These are phyloP conservation scores for Magallana angulata DNA, from an alignment of 1,140 invertebrate species.

Conservation along the genomic window DNA sequence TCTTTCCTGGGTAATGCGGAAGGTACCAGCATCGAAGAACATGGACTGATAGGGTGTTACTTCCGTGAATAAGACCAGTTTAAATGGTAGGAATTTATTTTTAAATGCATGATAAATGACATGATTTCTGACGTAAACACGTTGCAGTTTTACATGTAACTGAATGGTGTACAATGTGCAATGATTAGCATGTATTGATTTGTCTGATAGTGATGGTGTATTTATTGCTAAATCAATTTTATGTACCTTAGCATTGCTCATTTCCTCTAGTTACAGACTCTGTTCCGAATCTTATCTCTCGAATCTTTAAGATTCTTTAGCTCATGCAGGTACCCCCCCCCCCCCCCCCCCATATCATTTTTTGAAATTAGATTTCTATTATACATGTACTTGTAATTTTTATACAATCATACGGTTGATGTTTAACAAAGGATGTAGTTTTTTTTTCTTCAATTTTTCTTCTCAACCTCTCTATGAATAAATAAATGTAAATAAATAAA, in stretches of 20 bases:
- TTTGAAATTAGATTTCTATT: too few species aligned
- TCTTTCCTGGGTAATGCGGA: not conserved
- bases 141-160: not conserved
- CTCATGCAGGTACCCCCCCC: too few species aligned
- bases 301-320: too few species aligned
- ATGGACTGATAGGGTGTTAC: not conserved
- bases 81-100: not conserved
- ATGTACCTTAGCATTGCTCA: not conserved
- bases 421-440: too few species aligned
- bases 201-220: not conserved
- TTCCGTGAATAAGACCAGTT: not conserved
- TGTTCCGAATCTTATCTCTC: not conserved
- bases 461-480: too few species aligned
- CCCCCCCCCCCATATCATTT: too few species aligned
- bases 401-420: too few species aligned
- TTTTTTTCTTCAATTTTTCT: too few species aligned
- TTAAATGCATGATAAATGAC: not conserved
- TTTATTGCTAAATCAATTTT: slow-evolving; percentile 25
- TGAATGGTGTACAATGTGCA: not conserved
- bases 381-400: too few species aligned
- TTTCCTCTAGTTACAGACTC: not conserved
- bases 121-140: slow-evolving; percentile 8
- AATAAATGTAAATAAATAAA: too few species aligned
- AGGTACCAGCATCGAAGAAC: not conserved
- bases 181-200: not conserved